These are phyloP conservation scores for Platorchestia sp. DNA, from an alignment of 1,140 invertebrate genomes.

Conservation along the genomic window DNA sequence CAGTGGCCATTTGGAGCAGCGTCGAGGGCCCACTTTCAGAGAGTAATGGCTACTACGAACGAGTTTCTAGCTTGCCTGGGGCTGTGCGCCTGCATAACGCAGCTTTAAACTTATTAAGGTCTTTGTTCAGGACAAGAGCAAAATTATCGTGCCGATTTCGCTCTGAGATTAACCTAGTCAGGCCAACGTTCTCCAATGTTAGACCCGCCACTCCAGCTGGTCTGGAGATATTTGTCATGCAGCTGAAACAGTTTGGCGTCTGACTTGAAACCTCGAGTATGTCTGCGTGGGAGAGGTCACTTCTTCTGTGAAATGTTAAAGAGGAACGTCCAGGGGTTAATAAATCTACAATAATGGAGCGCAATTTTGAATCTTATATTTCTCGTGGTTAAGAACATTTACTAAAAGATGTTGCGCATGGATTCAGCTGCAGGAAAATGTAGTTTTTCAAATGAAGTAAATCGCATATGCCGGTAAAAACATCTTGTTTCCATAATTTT, in stretches of 20 bases:
- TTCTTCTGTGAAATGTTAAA: neutral
- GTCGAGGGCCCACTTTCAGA: neutral
- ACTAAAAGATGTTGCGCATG: too few relatives aligned
- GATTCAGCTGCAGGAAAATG: too few relatives aligned
- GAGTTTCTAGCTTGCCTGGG: neutral
- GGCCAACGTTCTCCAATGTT: neutral
- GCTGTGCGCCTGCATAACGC: conserved; percentile 6
- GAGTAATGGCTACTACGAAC: neutral
- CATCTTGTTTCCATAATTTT: too few relatives aligned
- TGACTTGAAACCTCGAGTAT: neutral
- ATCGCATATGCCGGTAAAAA: too few relatives aligned
- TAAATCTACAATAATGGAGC: too few relatives aligned
- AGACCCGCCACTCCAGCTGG: neutral
- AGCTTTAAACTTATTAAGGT: conserved; percentile 27
- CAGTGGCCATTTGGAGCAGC: conserved; percentile 12
- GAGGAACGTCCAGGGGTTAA: too few relatives aligned
- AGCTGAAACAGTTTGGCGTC: neutral
- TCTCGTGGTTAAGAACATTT: too few relatives aligned
- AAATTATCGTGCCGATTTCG: neutral
- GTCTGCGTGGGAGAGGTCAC: neutral
- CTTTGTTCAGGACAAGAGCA: conserved; percentile 3
- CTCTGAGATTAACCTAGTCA: conserved; percentile 8
- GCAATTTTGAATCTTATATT: too few relatives aligned
- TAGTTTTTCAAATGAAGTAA: too few relatives aligned
- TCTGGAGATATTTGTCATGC: neutral